These are phyloP conservation scores for Chelon auratus DNA, from an alignment of 2,797 vertebrate genomes.

Conservation along the genomic window DNA sequence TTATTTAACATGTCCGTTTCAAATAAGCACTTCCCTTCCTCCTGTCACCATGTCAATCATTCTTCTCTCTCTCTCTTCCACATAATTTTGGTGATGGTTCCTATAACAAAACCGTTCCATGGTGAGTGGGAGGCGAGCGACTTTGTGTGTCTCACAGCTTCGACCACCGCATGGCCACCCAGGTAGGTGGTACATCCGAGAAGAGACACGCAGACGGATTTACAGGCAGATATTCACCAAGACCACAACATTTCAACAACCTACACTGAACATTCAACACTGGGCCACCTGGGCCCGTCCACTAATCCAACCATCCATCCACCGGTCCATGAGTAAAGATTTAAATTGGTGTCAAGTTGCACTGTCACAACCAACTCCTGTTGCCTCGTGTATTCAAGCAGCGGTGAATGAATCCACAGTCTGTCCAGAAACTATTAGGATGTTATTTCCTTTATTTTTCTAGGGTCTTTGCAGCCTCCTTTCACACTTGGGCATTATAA, in stretches of 20 bases:
- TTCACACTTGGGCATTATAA: slow-evolving; percentile 38
- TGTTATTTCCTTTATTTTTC: slow-evolving; percentile 55
- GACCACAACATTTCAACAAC: slow-evolving; percentile 35
- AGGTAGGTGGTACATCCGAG: slow-evolving; percentile 34
- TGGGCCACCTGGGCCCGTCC: slow-evolving; percentile 27
- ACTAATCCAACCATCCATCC: neutral
- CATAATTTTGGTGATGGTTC: slow-evolving; percentile 21
- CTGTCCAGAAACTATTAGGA: slow-evolving; percentile 35
- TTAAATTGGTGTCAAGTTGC: neutral
- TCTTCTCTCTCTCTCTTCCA: slow-evolving; percentile 8
- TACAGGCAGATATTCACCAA: neutral
- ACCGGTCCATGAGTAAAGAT: neutral
- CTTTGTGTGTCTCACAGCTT: slow-evolving; percentile 18
- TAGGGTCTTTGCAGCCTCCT: slow-evolving; percentile 38
- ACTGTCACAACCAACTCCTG: neutral
- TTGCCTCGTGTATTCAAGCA: slow-evolving; percentile 31
- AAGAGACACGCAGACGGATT: neutral
- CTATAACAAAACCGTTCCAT: slow-evolving; percentile 40
- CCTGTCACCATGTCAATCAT: slow-evolving; percentile 56
- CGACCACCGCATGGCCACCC: slow-evolving; percentile 61
- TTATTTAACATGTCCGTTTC: slow-evolving; percentile 61
- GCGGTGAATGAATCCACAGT: slow-evolving; percentile 15
- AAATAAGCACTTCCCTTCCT: slow-evolving; percentile 49
- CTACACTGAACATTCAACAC: slow-evolving; percentile 10
- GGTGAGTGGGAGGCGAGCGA: slow-evolving; percentile 6